Conservation (phyloP, 64 coral and sea anemone genomes). For the Stichodactyla mertensii region DNA sequence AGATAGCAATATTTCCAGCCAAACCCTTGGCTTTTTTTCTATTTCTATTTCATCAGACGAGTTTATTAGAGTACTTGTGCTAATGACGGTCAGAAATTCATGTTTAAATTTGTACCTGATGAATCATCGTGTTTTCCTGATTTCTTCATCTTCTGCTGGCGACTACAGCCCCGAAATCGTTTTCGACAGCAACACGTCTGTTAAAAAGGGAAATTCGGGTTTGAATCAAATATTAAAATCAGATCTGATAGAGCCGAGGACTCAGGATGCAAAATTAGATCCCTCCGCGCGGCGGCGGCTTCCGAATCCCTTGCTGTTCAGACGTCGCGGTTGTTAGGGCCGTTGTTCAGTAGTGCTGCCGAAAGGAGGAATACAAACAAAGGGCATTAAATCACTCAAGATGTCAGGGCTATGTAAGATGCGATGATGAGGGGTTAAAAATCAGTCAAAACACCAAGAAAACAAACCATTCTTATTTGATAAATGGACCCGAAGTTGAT, state of each 20-base stretch:
- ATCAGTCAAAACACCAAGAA: not conserved
- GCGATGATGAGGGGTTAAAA: not conserved
- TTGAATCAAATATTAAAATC: not conserved
- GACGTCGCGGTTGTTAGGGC: conserved; percentile 6
- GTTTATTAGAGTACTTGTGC: no score
- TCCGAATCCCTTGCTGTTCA: not conserved
- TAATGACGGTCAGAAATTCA: not conserved
- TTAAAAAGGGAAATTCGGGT: not conserved
- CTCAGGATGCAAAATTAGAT: not conserved
- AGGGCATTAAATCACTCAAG: not conserved
- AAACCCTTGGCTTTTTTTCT: no score
- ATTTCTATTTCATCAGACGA: no score
- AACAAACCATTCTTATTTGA: not conserved
- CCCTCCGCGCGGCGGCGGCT: not conserved
- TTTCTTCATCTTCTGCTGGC: not conserved
- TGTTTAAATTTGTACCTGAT: not conserved
- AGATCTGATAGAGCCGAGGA: not conserved
- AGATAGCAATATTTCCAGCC: no score
- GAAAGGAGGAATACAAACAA: not conserved
- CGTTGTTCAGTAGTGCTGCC: not conserved
- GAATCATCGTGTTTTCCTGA: not conserved
- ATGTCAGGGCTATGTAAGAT: not conserved
- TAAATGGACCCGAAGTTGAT: no score
- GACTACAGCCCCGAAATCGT: not conserved
- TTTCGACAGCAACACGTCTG: not conserved